A percentile compares a stretch with the other conserved stretches of the same genome.
Conservation (phyloP, 2,113 vertebrate species). For the Herpailurus yagouaroundi region DNA sequence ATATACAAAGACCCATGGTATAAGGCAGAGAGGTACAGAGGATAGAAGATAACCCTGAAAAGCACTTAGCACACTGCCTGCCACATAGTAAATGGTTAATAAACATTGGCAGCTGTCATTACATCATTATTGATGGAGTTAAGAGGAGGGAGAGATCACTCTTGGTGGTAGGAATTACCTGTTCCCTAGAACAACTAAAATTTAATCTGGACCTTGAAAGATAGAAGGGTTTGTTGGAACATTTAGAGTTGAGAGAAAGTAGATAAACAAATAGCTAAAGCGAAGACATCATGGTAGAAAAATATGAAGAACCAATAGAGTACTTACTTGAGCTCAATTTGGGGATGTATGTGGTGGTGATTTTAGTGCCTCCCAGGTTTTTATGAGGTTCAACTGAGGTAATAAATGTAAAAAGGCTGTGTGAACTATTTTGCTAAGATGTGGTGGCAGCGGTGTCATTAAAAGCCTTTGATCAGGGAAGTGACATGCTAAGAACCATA, state of each 20-base stretch:
- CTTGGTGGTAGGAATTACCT: background rate
- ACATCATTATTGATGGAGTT: background rate
- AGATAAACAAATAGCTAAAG: background rate
- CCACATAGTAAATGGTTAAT: background rate
- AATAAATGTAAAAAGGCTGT: background rate
- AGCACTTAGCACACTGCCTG: background rate
- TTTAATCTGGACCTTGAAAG: background rate
- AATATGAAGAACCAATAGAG: background rate
- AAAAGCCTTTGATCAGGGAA: background rate
- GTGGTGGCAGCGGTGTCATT: background rate
- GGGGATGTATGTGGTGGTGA: background rate
- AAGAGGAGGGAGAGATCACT: background rate
- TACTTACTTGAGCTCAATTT: background rate
- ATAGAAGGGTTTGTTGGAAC: background rate
- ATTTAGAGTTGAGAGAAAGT: background rate
- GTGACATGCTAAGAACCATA: background rate
- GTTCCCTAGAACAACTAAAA: background rate
- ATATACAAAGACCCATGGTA: background rate
- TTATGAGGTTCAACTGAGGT: background rate
- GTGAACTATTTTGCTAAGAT: background rate
- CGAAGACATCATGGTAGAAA: background rate
- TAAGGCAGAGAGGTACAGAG: background rate
- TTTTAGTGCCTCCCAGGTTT: background rate
- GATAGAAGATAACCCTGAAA: background rate
- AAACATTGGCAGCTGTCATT: background rate